These are phyloP conservation scores for Cecropterus lyciades DNA, from an alignment of 1,140 invertebrate genomes.

Conservation along the genomic window DNA sequence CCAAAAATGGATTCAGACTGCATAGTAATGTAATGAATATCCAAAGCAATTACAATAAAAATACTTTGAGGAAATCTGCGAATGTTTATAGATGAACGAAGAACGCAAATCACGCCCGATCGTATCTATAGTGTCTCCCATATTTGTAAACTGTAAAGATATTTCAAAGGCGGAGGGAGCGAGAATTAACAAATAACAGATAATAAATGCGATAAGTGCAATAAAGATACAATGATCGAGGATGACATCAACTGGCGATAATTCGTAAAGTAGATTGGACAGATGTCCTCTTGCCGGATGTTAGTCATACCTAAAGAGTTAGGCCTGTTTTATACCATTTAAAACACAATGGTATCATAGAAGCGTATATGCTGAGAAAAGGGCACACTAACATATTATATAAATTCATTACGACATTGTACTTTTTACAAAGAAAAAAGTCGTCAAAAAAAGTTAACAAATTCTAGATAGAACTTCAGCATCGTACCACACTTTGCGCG, in stretches of 20 bases:
- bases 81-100: slow-evolving; percentile 26
- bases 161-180: slow-evolving; percentile 19
- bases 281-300: slow-evolving; percentile 69
- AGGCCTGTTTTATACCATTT: slow-evolving; percentile 20
- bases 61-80: slow-evolving; percentile 1
- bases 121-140: slow-evolving; percentile 24
- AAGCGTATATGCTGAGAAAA: background rate
- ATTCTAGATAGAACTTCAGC: too few relatives aligned
- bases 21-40: background rate
- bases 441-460: too few relatives aligned
- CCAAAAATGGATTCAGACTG: background rate
- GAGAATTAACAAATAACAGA: slow-evolving; percentile 36
- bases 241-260: slow-evolving; percentile 67
- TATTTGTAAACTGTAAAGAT: slow-evolving; percentile 32
- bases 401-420: too few relatives aligned
- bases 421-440: too few relatives aligned
- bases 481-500: too few relatives aligned
- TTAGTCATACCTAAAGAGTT: slow-evolving; percentile 63
- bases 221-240: slow-evolving; percentile 50
- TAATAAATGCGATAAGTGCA: slow-evolving; percentile 41
- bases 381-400: too few relatives aligned
- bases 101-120: slow-evolving; percentile 25
- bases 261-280: slow-evolving; percentile 48
- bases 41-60: background rate
- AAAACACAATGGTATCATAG: slow-evolving; percentile 12